These are phyloP conservation scores for Platichthys stellatus DNA, from an alignment of 2,113 vertebrate species.

Conservation along the genomic window DNA sequence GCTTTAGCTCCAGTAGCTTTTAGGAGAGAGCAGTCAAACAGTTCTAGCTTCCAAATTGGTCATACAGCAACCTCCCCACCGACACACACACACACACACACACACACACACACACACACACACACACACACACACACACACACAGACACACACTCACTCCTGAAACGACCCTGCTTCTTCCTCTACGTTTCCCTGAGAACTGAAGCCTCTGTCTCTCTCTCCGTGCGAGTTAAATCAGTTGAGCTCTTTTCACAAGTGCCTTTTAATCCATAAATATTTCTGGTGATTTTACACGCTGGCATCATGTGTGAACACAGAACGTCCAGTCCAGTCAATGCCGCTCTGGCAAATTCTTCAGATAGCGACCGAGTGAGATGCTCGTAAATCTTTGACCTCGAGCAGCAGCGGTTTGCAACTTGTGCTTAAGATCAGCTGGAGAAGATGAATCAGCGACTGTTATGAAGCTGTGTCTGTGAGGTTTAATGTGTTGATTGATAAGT, in stretches of 20 bases:
- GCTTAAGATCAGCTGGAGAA: neutral
- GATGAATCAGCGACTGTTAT: slow-evolving; percentile 42
- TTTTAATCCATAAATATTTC: slow-evolving; percentile 29
- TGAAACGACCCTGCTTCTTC: neutral
- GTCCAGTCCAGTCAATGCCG: neutral
- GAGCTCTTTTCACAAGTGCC: slow-evolving; percentile 40
- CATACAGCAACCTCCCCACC: slow-evolving; percentile 9
- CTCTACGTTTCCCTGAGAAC: slow-evolving; percentile 15
- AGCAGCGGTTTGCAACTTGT: neutral
- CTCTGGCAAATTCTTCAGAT: slow-evolving; percentile 17
- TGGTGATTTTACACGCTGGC: slow-evolving; percentile 19
- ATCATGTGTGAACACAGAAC: slow-evolving; percentile 1
- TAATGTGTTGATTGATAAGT: neutral
- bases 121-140: neutral
- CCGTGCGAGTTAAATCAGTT: slow-evolving; percentile 31
- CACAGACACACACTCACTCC: neutral
- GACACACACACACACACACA: slow-evolving; percentile 21
- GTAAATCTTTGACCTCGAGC: slow-evolving; percentile 20
- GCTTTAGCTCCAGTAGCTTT: slow-evolving; percentile 56
- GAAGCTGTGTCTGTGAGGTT: slow-evolving; percentile 32
- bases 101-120: slow-evolving; percentile 19
- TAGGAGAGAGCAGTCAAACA: slow-evolving; percentile 27
- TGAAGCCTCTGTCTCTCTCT: neutral
- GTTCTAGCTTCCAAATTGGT: slow-evolving; percentile 36
- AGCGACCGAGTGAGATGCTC: slow-evolving; percentile 15